These are phyloP conservation scores for Cotesia typhae DNA, from an alignment of 1,140 invertebrate species.

Conservation along the genomic window DNA sequence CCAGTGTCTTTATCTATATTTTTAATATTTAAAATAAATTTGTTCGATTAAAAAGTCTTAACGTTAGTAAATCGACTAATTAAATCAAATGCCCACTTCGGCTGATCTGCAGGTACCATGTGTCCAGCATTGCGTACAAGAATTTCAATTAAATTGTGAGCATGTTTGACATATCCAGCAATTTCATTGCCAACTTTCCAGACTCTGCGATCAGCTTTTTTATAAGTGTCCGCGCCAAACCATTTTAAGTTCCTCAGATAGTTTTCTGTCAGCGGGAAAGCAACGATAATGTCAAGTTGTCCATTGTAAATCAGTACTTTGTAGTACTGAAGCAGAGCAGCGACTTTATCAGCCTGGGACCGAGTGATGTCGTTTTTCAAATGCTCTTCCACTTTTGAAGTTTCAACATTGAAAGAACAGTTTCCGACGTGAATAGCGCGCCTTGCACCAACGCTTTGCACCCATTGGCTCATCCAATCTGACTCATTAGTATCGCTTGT, in stretches of 20 bases:
- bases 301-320: constrained; percentile 82
- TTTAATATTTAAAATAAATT: not conserved
- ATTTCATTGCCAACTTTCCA: constrained; percentile 77
- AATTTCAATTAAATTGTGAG: constrained; percentile 80
- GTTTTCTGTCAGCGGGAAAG: constrained; percentile 79
- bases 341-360: constrained; percentile 79
- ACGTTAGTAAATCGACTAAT: constrained; percentile 79
- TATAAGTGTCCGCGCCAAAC: constrained; percentile 72
- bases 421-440: constrained; percentile 86
- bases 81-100: constrained; percentile 78
- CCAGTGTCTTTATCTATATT: not conserved
- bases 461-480: constrained; percentile 68
- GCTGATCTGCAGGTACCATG: constrained; percentile 85
- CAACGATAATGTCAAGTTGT: constrained; percentile 85
- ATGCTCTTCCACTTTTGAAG: constrained; percentile 71
- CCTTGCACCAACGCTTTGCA: constrained; percentile 71
- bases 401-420: constrained; percentile 71
- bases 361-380: constrained; percentile 84
- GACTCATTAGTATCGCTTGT: constrained; percentile 66
- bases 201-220: constrained; percentile 70
- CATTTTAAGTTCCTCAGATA: constrained; percentile 78
- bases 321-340: constrained; percentile 74
- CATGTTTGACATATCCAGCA: constrained; percentile 80
- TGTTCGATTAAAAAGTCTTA: constrained; percentile 63
- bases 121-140: constrained; percentile 84